A percentile compares a stretch with the other conserved stretches of the same genome.
These are phyloP conservation scores for Gymnocypris eckloni DNA, from an alignment of 2,797 vertebrate species.

Conservation along the genomic window DNA sequence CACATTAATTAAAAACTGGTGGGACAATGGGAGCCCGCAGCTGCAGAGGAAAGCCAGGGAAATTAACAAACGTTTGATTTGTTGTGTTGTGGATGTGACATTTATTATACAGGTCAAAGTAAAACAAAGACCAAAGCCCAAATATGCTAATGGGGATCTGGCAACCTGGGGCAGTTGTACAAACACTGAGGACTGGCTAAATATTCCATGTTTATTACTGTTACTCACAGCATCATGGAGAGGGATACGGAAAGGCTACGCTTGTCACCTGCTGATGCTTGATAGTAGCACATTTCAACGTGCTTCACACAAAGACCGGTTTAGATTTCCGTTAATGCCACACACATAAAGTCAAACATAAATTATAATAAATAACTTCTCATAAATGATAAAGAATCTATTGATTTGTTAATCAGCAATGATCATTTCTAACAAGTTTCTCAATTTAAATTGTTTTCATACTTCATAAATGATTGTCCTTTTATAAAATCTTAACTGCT, in stretches of 20 bases:
- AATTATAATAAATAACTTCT: neutral
- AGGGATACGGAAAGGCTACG: neutral
- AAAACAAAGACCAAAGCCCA: conserved; percentile 88
- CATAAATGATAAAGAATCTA: neutral
- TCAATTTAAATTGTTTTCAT: conserved; percentile 32
- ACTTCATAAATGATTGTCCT: neutral
- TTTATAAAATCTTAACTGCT: neutral
- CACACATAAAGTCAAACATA: neutral
- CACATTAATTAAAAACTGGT: conserved; percentile 99
- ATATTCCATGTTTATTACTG: conserved; percentile 73
- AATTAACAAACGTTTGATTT: conserved; percentile 95
- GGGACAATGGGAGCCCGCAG: conserved; percentile 93
- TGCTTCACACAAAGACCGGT: neutral
- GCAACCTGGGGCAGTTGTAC: conserved; percentile 79
- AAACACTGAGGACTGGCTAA: conserved; percentile 81
- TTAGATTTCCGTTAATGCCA: neutral
- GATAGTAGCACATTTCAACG: conserved; percentile 38
- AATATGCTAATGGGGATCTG: conserved; percentile 89
- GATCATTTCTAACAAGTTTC: neutral
- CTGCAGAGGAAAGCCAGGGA: conserved; percentile 93
- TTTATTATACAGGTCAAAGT: conserved; percentile 97
- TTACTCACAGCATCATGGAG: conserved; percentile 57
- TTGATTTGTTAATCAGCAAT: neutral
- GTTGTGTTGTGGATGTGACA: conserved; percentile 99
- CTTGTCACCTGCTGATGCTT: conserved; percentile 50